Evolutionary conservation across 2,797 vertebrate species (phyloP).

Genomic region (Sebastiscus albofasciatus): DNA sequence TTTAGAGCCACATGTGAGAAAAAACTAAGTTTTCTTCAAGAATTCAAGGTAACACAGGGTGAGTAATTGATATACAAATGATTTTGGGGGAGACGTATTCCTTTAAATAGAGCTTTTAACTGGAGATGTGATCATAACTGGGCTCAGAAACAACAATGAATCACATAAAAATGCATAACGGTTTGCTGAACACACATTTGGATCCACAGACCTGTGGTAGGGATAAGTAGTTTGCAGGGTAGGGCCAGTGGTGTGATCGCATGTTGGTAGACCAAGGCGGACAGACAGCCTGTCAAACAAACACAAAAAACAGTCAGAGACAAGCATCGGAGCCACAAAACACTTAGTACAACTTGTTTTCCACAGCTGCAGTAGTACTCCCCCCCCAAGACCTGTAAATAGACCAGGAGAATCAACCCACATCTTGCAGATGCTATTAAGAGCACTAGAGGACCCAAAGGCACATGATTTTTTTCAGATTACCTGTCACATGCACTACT

Average conservation of each 20-base stretch:
- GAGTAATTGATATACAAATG: background rate
- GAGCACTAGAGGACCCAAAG: too few species aligned
- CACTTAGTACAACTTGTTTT: background rate
- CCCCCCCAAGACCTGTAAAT: background rate
- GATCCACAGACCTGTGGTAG: constrained; percentile 84
- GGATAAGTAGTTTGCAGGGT: constrained; percentile 97
- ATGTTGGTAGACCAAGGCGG: constrained; percentile 98
- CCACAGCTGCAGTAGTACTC: background rate
- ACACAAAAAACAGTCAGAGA: constrained; percentile 36
- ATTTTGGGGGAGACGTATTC: background rate
- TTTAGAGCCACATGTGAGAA: background rate
- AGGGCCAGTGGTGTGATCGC: constrained; percentile 97
- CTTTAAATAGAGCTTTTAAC: background rate
- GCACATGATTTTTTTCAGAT: too few species aligned
- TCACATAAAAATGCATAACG: background rate
- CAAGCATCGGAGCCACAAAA: background rate
- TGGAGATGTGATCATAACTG: background rate
- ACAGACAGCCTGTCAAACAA: constrained; percentile 88
- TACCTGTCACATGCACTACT: too few species aligned
- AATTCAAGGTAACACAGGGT: background rate
- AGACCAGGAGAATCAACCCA: background rate
- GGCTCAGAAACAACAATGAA: background rate
- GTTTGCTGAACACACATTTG: background rate
- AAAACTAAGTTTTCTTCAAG: background rate
- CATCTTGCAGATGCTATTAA: too few species aligned